Conservation (phyloP, 2,113 vertebrate species). For the Poeciliopsis retropinna region DNA sequence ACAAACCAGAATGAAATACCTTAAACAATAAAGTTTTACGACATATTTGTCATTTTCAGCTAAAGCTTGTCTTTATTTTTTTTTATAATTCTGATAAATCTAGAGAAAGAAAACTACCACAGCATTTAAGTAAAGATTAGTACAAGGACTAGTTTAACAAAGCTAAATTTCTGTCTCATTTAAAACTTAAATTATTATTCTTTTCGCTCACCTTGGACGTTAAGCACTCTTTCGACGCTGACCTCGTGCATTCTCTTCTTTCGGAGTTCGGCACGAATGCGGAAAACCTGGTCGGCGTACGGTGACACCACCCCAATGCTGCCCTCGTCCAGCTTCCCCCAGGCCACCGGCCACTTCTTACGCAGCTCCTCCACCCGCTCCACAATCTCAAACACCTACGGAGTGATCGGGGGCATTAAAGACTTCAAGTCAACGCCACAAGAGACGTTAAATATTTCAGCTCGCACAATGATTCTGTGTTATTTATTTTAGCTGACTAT, state of each 20-base stretch:
- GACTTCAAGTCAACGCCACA: neutral
- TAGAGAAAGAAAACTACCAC: neutral
- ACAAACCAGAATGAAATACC: neutral
- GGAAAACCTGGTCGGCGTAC: conserved; percentile 96
- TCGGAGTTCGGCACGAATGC: conserved; percentile 95
- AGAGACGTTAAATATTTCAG: neutral
- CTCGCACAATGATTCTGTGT: neutral
- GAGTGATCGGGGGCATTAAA: neutral
- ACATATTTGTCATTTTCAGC: neutral
- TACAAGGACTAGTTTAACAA: neutral
- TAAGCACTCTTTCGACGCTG: conserved; percentile 96
- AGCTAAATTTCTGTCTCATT: neutral
- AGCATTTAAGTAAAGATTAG: neutral
- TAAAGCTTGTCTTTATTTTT: neutral
- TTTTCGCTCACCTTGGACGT: conserved; percentile 98
- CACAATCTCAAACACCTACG: conserved; percentile 98
- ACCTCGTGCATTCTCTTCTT: conserved; percentile 98
- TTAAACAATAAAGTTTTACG: neutral
- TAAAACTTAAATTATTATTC: no score
- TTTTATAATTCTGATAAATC: neutral
- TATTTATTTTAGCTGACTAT: neutral
- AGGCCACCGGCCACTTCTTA: conserved; percentile 97
- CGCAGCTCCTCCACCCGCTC: conserved; percentile 96
- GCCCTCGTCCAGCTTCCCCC: conserved; percentile 97
- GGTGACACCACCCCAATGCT: conserved; percentile 98